A percentile compares a stretch with the other conserved stretches of the same genome.
These are phyloP conservation scores for Limnephilus marmoratus DNA, from an alignment of 2,888 invertebrate genomes.

Conservation along the genomic window DNA sequence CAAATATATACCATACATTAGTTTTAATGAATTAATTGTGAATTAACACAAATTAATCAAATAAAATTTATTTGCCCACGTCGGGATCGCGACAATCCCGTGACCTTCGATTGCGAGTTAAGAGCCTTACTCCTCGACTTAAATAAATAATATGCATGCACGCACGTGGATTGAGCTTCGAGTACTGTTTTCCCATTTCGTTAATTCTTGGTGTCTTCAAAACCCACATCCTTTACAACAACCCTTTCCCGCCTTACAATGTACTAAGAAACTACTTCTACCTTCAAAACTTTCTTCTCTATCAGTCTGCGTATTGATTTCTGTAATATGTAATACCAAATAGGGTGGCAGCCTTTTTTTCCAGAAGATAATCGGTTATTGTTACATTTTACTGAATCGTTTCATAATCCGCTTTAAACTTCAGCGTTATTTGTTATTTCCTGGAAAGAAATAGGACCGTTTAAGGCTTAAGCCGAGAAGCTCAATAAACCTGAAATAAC, in stretches of 20 bases:
- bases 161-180: not conserved
- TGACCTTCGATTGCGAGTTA: no score
- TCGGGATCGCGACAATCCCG: no score
- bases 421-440: not conserved
- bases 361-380: not conserved
- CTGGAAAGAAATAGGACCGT: not conserved
- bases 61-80: no score
- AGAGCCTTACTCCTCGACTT: no score
- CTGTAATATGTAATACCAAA: not conserved
- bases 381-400: not conserved
- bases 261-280: no score
- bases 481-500: constrained; percentile 18
- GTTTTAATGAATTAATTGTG: no score
- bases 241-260: not conserved
- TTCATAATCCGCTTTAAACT: not conserved
- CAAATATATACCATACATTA: no score
- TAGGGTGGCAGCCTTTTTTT: not conserved
- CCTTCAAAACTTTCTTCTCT: not conserved
- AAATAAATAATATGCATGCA: no score
- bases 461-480: not conserved
- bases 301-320: not conserved
- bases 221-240: not conserved
- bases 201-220: not conserved
- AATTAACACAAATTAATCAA: no score
- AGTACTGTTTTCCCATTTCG: no score